Conservation (phyloP, 30 jellyfish, hydroid and myxozoan genomes). For the Hydractinia symbiolongicarpus region DNA sequence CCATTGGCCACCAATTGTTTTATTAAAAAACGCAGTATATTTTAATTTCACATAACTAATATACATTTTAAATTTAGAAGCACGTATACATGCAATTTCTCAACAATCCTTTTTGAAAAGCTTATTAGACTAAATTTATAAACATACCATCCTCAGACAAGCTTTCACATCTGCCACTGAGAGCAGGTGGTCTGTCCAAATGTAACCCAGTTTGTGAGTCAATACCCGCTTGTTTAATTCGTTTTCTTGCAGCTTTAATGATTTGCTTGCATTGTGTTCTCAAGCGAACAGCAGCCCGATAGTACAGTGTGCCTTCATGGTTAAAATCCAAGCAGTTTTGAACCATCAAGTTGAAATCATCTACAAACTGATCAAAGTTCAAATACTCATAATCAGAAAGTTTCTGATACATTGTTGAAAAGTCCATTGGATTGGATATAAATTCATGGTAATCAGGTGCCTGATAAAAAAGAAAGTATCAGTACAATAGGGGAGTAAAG, state of each 20-base stretch:
- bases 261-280: slow-evolving; percentile 74
- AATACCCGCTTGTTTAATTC: slow-evolving; percentile 79
- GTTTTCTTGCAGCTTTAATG: slow-evolving; percentile 62
- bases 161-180: slow-evolving; percentile 39
- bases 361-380: slow-evolving; percentile 65
- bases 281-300: slow-evolving; percentile 80
- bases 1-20: too few relatives aligned
- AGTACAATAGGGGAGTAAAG: background rate
- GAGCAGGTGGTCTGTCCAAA: slow-evolving; percentile 45
- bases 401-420: slow-evolving; percentile 77
- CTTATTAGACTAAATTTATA: too few relatives aligned
- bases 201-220: slow-evolving; percentile 94
- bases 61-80: too few relatives aligned
- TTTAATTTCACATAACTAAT: too few relatives aligned
- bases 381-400: slow-evolving; percentile 64
- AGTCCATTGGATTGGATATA: slow-evolving; percentile 90
- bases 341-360: slow-evolving; percentile 72
- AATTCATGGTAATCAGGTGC: slow-evolving; percentile 94
- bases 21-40: too few relatives aligned
- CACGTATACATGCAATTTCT: too few relatives aligned
- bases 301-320: slow-evolving; percentile 82
- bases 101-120: too few relatives aligned
- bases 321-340: slow-evolving; percentile 86
- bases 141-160: slow-evolving; percentile 68
- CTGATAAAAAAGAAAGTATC: slow-evolving; percentile 25